These are phyloP conservation scores for Drosophila niveifrons DNA, from an alignment of 2,888 invertebrate species.

Conservation along the genomic window DNA sequence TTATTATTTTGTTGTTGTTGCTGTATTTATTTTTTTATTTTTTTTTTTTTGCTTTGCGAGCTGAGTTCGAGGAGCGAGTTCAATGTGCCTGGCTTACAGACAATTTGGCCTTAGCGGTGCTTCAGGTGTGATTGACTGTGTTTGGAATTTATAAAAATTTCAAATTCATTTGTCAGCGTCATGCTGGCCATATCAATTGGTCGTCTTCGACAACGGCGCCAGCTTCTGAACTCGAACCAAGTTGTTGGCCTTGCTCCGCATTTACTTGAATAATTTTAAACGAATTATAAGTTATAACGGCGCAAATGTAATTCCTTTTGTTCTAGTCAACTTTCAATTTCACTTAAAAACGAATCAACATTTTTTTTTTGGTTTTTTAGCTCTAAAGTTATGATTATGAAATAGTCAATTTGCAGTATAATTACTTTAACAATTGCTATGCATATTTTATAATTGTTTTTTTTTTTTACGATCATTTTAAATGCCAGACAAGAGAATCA, in stretches of 20 bases:
- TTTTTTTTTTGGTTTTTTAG: not conserved
- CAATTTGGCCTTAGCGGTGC: conserved; percentile 45
- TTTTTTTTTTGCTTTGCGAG: conserved; percentile 19
- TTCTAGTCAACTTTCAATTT: conserved; percentile 23
- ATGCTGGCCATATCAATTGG: conserved; percentile 51
- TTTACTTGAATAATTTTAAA: conserved; percentile 36
- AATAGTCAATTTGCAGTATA: not conserved
- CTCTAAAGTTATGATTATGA: not conserved
- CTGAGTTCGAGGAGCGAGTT: conserved; percentile 50
- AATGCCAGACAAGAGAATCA: conserved; percentile 4
- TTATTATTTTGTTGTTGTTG: conserved; percentile 11
- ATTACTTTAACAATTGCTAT: conserved; percentile 3
- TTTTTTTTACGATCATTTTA: conserved; percentile 38
- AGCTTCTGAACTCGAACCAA: conserved; percentile 52
- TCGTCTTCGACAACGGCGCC: conserved; percentile 36
- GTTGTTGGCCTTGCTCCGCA: conserved; percentile 71
- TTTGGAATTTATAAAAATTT: conserved; percentile 57
- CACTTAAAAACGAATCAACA: conserved; percentile 8
- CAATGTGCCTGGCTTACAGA: conserved; percentile 61
- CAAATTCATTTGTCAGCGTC: conserved; percentile 45
- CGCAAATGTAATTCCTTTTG: conserved; percentile 8
- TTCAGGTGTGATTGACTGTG: conserved; percentile 43
- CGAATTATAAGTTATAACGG: conserved; percentile 5
- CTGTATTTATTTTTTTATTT: conserved; percentile 31
- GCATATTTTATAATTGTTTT: conserved; percentile 17